Evolutionary conservation across 2,113 vertebrate genomes (phyloP).

Genomic region (Carassius gibelio): DNA sequence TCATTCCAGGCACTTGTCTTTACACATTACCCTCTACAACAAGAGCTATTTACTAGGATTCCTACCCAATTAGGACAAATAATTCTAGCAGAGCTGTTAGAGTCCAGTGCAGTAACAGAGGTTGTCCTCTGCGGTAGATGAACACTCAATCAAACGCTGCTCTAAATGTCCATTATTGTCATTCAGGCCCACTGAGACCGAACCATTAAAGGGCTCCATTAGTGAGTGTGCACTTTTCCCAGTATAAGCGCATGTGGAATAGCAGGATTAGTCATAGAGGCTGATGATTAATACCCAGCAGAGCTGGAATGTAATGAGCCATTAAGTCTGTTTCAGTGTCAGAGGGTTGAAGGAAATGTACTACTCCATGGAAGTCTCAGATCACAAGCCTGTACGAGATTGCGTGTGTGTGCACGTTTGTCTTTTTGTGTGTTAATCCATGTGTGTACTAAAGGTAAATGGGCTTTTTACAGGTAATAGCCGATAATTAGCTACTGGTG

Average conservation of each 20-base stretch:
- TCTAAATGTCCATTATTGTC: constrained; percentile 44
- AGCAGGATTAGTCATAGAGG: constrained; percentile 75
- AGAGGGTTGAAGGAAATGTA: constrained; percentile 47
- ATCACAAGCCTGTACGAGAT: constrained; percentile 25
- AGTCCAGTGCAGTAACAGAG: not conserved
- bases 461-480: constrained; percentile 21
- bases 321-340: constrained; percentile 57
- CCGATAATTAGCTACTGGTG: not conserved
- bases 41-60: constrained; percentile 7
- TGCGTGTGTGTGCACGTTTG: not conserved
- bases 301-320: constrained; percentile 57
- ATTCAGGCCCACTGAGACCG: constrained; percentile 20
- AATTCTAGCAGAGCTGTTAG: constrained; percentile 34
- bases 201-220: constrained; percentile 48
- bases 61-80: constrained; percentile 1
- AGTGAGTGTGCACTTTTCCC: constrained; percentile 48
- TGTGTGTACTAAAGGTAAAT: not conserved
- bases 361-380: constrained; percentile 14
- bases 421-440: not conserved
- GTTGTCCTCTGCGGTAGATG: not conserved
- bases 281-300: constrained; percentile 73
- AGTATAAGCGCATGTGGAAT: constrained; percentile 64
- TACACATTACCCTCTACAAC: constrained; percentile 18
- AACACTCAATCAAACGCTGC: constrained; percentile 1
- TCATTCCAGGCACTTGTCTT: constrained; percentile 1